Percentiles rank a stretch among this genome's conserved stretches.
Conservation (phyloP, 2,888 invertebrate genomes). For the Atrina japonica region DNA sequence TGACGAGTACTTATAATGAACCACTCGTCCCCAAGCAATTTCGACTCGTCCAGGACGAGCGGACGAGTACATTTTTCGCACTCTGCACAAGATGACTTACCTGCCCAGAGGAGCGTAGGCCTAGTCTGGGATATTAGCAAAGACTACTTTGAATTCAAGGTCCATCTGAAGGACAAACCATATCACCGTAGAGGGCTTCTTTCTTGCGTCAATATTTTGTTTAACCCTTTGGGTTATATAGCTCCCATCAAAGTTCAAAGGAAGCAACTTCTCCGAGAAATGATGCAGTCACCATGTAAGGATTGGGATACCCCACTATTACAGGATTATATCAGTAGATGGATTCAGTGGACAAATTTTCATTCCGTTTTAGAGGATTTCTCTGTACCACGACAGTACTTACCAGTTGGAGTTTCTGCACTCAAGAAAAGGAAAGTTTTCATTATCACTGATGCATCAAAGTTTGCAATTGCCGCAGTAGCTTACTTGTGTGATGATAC, state of each 20-base stretch:
- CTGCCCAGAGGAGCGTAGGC: no score
- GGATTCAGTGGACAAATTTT: neutral
- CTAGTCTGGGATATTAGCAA: no score
- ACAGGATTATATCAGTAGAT: neutral
- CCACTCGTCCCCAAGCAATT: no score
- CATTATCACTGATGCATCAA: neutral
- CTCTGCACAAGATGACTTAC: no score
- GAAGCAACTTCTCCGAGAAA: neutral
- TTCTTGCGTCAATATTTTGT: neutral
- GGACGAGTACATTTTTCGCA: no score
- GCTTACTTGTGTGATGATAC: neutral
- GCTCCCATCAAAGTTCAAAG: slow-evolving; percentile 5
- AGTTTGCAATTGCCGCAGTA: neutral
- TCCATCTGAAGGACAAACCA: slow-evolving; percentile 6
- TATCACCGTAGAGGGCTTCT: neutral
- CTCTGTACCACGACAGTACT: neutral
- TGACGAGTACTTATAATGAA: no score
- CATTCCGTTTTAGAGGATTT: neutral
- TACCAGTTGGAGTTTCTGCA: neutral
- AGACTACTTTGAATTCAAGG: no score
- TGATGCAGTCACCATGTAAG: neutral
- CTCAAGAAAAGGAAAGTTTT: neutral
- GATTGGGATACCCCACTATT: slow-evolving; percentile 3
- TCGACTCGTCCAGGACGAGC: no score
- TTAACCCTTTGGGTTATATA: slow-evolving; percentile 1